These are phyloP conservation scores for Nyctalus aviator DNA, from an alignment of 2,797 vertebrate genomes.

Conservation along the genomic window DNA sequence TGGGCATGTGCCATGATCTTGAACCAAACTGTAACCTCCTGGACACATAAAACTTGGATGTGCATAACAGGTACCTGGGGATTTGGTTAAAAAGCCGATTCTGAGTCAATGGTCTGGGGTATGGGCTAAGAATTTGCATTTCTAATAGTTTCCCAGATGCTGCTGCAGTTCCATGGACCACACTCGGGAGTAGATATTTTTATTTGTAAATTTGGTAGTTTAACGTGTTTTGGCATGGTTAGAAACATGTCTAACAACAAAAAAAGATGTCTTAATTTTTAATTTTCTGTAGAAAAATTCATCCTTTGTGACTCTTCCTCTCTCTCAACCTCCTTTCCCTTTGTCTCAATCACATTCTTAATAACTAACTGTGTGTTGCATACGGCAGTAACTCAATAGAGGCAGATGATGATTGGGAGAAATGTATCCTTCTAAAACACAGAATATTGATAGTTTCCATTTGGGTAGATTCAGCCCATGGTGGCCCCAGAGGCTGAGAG, in stretches of 20 bases:
- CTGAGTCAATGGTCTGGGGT: conserved; percentile 13
- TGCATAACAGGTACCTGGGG: background rate
- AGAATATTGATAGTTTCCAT: background rate
- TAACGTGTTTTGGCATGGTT: conserved; percentile 44
- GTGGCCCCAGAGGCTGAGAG: background rate
- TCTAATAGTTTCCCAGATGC: background rate
- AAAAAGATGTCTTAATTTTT: conserved; percentile 38
- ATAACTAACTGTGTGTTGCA: background rate
- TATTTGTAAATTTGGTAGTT: conserved; percentile 4
- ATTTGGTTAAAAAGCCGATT: conserved; percentile 32
- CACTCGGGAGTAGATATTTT: conserved; percentile 2
- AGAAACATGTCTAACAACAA: background rate
- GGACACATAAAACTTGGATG: conserved; percentile 34
- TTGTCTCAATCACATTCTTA: background rate
- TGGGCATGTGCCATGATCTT: no score
- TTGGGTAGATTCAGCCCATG: background rate
- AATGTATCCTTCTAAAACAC: background rate
- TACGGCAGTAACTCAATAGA: background rate
- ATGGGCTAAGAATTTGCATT: conserved; percentile 8
- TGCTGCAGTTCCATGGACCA: background rate
- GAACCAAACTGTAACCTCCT: no score
- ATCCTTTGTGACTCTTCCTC: conserved; percentile 8
- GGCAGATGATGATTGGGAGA: background rate
- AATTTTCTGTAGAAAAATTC: conserved; percentile 30
- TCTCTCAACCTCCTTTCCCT: conserved; percentile 4